Base-by-base conservation (phyloP, 2,888 invertebrate genomes). In the Ichneumoninae sp. region DNA sequence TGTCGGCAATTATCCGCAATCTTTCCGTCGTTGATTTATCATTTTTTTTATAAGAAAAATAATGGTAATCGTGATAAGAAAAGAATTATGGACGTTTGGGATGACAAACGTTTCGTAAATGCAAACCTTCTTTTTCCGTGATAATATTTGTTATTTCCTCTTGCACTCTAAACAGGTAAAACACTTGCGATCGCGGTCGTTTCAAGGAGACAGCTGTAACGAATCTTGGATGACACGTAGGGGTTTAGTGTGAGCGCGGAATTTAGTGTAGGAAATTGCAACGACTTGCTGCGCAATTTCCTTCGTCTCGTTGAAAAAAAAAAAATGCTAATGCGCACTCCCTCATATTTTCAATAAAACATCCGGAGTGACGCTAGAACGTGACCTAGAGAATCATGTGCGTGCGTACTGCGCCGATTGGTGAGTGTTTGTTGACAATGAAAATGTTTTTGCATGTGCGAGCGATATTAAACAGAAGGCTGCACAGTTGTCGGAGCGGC, bases 401-500 rank as follows among this genome's bases (percentile, higher is more conserved):
- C 36, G n/a, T 73, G 40, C n/a, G 1, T 22, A 22, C 50, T 16
- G 3, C 7, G 30, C 10, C 22, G 36, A 47, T 1, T 54, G 7
- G 22, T 22, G 63, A 19, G n/a, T 47, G 16, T 77, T 77, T 69
- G 60, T 76, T 52, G 40, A 33, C 33, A 69, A 65, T 77, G 52
- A 68, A 77, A 77, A 77, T 77, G 26, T 76, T 78, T 68, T 50
- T 30, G 66, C 63, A 54, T 44, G 52, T n/a, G 68, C 60, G 30
- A 22, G 47, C 26, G 57, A 50, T 33, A n/a, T 50, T 44, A 47
- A 47, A 26, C 63, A 44, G 47, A 76, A 66, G 71, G 52, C 10
- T 13, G 30, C 47, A 52, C 54, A 33, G 33, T 63, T 63, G 30
- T n/a, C 52, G 19, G 6, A 33, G 63, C 30, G 16, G 30, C 30